Base-by-base conservation (phyloP, 2,113 vertebrate species). In the Aviceda subcristata region DNA sequence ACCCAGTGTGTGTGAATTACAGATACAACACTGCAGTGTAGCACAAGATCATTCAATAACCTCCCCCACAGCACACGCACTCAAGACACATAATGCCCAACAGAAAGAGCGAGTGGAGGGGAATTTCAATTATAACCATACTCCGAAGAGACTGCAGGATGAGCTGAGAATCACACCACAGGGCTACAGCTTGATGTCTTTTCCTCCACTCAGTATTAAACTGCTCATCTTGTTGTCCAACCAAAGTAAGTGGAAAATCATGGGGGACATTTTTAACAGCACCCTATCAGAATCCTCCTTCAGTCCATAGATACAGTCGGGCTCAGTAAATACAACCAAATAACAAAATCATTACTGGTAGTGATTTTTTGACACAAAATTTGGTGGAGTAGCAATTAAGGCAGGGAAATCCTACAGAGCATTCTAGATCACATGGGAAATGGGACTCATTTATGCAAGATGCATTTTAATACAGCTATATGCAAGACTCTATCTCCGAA, bases 11-110 rank as follows among this genome's bases (percentile, higher is more conserved):
- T 85, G 92, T 77, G 81, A 96, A 86, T 78, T 95, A 82, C 68
- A 77, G 86, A 90, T 94, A 94, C 90, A 94, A 80, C 38, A 39
- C 75, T 87, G 94, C 90, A 94, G 78, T 68, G 84, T 91, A 75
- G 94, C 88, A 82, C 86, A 72, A 50, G 50, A 90, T 36, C 83
- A 39, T 68, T 92, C 93, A 86, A 15, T 59, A 92, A 83, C 69
- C 77, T 82, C 94, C 77, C 66, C 86, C 89, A 88, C 73, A 9
- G 77, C 81, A 92, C 21, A 20, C 5, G 15, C 62, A 62, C 79
- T 76, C 75, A 51, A 78, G 69, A 26, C 76, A 92, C 63, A 86
- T 45, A 92, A 93, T 56, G 77, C 83, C 92, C 88, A 95, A 62
- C 45, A 79, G 78, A 94, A 88, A 39, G 72, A 91, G 59, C 2